Base-by-base conservation (phyloP, 1,140 invertebrate genomes). In the Leptoteleia sp. region DNA sequence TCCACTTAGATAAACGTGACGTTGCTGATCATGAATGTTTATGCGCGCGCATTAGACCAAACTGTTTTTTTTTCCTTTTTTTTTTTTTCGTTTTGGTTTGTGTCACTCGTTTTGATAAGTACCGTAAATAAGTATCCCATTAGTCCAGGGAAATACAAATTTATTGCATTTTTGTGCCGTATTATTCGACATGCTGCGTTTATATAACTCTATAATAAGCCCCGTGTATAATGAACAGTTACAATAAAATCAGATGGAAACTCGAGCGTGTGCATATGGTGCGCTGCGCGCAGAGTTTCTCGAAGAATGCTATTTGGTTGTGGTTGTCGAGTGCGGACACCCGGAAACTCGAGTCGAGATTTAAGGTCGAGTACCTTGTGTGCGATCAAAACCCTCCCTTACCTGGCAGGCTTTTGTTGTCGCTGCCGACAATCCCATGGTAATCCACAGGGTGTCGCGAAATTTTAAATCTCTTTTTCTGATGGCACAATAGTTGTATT, bases 341-440 rank as follows among this genome's bases (percentile, higher is more conserved):
- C 76, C 61, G 61, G 76, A 78, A 73, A 72, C 76, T 78, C 55
- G 76, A 78, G 76, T 72, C 68, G 76, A 62, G 68, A 78, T 78
- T 78, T 78, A 78, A 78, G 76, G 76, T 78, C 76, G 76, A 78
- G 76, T 78, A 68, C 68, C 48, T 71, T 59, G 67, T 77, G 27
- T 67, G 47, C 55, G 65, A 77, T 68, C 64, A 40, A 55, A 57
- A 70, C 50, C 73, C 50, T 76, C 73, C 73, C 65, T 71, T 77
- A 77, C 73, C 73, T 77, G 73, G 65, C 33, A 29, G 37, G 17
- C 59, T 57, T 77, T 77, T 77, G 73, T 77, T 67, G 59, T n/a
- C 38, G 12, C 40, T 55, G 29, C 64, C 48, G 64, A 59, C 64
- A 65, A 64, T 70, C 37, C 50, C 57, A 47, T 55, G 35, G 42